Evolutionary conservation across 2,888 invertebrate species (phyloP).

Genomic region (Hoplodrina ambigua): DNA sequence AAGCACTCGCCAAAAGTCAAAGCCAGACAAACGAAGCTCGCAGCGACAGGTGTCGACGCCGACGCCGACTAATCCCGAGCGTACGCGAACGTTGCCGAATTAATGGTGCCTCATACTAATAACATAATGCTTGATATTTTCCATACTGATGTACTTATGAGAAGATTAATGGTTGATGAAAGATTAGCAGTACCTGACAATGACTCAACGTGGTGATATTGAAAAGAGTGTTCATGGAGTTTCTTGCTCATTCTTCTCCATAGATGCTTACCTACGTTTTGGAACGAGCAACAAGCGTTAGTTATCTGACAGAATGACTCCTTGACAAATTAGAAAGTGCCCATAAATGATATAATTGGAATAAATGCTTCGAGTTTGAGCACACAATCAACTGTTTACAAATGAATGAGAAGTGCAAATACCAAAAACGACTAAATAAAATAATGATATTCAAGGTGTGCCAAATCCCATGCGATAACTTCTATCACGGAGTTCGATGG

Average conservation of each 20-base stretch:
- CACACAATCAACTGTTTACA: too few species aligned
- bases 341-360: too few species aligned
- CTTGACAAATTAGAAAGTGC: too few species aligned
- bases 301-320: too few species aligned
- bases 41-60: conserved; percentile 80
- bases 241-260: too few species aligned
- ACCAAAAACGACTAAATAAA: not conserved
- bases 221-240: too few species aligned
- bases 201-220: not conserved
- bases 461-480: not conserved
- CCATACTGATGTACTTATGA: not conserved
- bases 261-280: too few species aligned
- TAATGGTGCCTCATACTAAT: conserved; percentile 38
- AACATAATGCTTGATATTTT: conserved; percentile 33
- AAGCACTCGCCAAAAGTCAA: conserved; percentile 54
- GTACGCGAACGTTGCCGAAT: conserved; percentile 54
- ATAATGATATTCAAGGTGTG: not conserved
- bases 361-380: too few species aligned
- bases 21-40: conserved; percentile 75
- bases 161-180: not conserved
- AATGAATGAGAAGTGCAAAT: not conserved
- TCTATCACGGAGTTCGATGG: not conserved
- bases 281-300: too few species aligned
- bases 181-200: not conserved
- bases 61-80: conserved; percentile 48